Evolutionary conservation across 2,113 vertebrate genomes (phyloP), one percentile per base, ranked within the genome.

Genomic region (Melierax canorus): DNA sequence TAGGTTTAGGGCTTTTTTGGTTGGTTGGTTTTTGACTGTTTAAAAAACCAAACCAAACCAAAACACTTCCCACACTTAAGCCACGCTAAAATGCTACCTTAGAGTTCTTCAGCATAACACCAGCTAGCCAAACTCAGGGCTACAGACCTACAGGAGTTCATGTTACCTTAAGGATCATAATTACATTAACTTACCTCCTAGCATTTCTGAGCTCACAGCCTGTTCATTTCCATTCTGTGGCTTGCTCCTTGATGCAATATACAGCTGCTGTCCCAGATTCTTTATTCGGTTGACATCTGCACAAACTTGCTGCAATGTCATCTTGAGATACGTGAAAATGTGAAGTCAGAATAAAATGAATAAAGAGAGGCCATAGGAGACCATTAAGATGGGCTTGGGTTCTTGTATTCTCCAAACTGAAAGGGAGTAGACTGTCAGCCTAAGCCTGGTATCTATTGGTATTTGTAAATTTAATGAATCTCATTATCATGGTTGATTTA

Each of bases 301-400:
- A 95, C 97, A 99, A 88, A 99, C 98, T 89, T 99, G 99, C 86
- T 99, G 98, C 88, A 99, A 96, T 15, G 98, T 98, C 98, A 98
- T 96, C 98, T 99, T 84, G 43, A 94, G 78, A 75, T 17, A 88
- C 0, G 0, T 7, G 55, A 89, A 77, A 88, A 86, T 0, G 8
- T 19, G 6, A 90, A 74, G 68, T 90, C 39, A 94, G 86, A 91
- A 71, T 45, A 72, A 83, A 96, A 85, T 24, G 6, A 56, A 38
- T 68, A 16, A 66, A 63, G 48, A 63, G 34, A 84, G 50, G 72
- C 26, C 66, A 63, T 0, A 82, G 48, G 73, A 94, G 34, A 60
- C 39, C 36, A n/a, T 50, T 60, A 71, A 75, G 62, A 79, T 29
- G 48, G 67, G 63, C 15, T 39, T 75, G 38, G 34, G 27, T 30